Conservation (phyloP, 2,113 vertebrate species). For the Cygnus atratus region DNA sequence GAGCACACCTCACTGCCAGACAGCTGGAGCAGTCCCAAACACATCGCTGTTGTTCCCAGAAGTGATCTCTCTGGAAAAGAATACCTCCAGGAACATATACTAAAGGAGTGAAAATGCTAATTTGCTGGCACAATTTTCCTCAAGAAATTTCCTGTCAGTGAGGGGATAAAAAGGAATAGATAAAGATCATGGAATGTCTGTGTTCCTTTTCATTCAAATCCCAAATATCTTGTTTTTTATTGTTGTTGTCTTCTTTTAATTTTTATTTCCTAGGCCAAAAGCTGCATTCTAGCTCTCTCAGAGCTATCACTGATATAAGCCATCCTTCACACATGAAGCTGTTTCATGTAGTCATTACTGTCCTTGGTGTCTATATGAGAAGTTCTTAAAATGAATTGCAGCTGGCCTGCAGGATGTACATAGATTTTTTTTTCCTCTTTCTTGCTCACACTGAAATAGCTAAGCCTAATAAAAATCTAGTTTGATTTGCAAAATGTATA, state of each 20-base stretch:
- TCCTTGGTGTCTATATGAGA: neutral
- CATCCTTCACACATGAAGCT: neutral
- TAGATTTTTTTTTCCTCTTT: neutral
- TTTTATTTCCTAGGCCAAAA: constrained; percentile 4
- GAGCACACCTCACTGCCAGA: constrained; percentile 10
- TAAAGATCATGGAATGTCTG: neutral
- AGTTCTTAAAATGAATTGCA: constrained; percentile 49
- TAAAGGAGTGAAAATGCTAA: constrained; percentile 73
- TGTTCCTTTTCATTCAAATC: constrained; percentile 7
- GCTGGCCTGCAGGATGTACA: constrained; percentile 30
- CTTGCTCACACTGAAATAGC: constrained; percentile 62
- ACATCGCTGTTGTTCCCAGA: constrained; percentile 56
- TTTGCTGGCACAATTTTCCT: constrained; percentile 59
- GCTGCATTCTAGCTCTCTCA: neutral
- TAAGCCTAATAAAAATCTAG: constrained; percentile 76
- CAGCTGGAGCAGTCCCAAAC: constrained; percentile 30
- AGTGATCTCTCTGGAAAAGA: constrained; percentile 64
- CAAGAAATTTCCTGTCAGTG: constrained; percentile 50
- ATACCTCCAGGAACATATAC: constrained; percentile 72
- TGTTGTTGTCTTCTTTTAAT: neutral
- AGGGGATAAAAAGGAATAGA: neutral
- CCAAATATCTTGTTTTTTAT: accelerated
- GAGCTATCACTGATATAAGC: neutral
- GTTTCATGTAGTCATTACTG: neutral
- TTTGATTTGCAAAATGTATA: constrained; percentile 72